Percentiles rank a stretch among this genome's conserved stretches.
Evolutionary conservation across 2,797 vertebrate genomes (phyloP).

Genomic region (Fundulus diaphanus): DNA sequence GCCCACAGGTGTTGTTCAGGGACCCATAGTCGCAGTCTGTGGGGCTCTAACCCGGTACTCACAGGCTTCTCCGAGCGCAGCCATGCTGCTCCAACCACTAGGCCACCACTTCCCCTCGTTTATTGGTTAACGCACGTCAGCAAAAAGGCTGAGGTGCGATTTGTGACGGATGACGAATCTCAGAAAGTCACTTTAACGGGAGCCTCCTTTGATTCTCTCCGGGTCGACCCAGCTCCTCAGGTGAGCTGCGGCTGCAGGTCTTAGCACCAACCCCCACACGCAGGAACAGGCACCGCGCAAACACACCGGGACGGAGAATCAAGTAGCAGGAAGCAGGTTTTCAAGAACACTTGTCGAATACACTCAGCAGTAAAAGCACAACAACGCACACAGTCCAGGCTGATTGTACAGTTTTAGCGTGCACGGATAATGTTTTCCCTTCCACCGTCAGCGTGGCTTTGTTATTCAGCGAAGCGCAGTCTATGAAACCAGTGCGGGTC

Average conservation of each 20-base stretch:
- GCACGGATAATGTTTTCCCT: not conserved
- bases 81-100: too few species aligned
- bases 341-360: not conserved
- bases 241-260: not conserved
- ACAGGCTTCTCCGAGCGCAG: too few species aligned
- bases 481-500: not conserved
- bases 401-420: not conserved
- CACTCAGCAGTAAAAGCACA: not conserved
- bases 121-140: not conserved
- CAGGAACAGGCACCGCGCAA: not conserved
- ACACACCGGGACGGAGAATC: not conserved
- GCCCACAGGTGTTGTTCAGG: too few species aligned
- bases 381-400: not conserved
- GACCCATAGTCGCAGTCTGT: too few species aligned
- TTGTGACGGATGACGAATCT: not conserved
- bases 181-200: too few species aligned
- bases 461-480: not conserved
- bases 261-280: not conserved
- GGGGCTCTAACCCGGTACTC: too few species aligned
- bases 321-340: not conserved
- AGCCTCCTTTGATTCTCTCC: too few species aligned
- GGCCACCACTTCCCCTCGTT: too few species aligned
- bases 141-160: not conserved
- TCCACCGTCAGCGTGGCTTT: not conserved
- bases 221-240: not conserved